Evolutionary conservation across 1,140 invertebrate species (phyloP), one percentile per base, ranked within the genome.

Genomic region (Sitophilus oryzae): DNA sequence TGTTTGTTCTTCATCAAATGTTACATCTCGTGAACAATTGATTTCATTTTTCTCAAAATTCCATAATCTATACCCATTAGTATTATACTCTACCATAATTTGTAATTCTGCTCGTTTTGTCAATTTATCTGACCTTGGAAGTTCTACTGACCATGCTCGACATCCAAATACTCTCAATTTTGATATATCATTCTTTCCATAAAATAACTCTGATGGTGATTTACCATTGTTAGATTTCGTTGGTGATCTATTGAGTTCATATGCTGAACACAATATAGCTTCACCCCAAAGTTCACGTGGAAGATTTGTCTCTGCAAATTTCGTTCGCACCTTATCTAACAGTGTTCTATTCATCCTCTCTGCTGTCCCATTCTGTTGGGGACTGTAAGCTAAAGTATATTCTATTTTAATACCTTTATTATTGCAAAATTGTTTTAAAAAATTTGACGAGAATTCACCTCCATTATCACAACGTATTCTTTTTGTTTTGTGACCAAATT

Each of bases 341-440:
- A 63, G 21, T 36, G 52, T 55, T 49, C 58, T 36, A 35, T 62
- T 60, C 47, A 62, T 50, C 37, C 60, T 36, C 47, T 66, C 65
- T 6, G 61, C 22, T 53, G 52, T 60, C 4, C 61, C 59, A 40
- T 66, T 65, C 23, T 20, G 15, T 52, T 73, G 61, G 38, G 74
- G 69, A 18, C 62, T 61, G 48, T 73, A 67, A 8, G 63, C 50
- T 5, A 66, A 55, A 2, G 64, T 69, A 48, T 62, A 60, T 41
- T 64, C 58, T 18, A 52, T 15, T 25, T 15, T 46, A 18, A 65
- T 66, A 36, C 66, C 68, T 15, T 50, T 59, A 38, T 59, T 18
- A 55, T 58, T 52, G 30, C 50, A n/a, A n/a, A 63, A 48, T 58
- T 53, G 21, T 43, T 61, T 62, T 9, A 71, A 58, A 44, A 57